phyloP scores from a whole-genome alignment of 2,113 vertebrate genomes.

The Phoenicopterus ruber region DNA sequence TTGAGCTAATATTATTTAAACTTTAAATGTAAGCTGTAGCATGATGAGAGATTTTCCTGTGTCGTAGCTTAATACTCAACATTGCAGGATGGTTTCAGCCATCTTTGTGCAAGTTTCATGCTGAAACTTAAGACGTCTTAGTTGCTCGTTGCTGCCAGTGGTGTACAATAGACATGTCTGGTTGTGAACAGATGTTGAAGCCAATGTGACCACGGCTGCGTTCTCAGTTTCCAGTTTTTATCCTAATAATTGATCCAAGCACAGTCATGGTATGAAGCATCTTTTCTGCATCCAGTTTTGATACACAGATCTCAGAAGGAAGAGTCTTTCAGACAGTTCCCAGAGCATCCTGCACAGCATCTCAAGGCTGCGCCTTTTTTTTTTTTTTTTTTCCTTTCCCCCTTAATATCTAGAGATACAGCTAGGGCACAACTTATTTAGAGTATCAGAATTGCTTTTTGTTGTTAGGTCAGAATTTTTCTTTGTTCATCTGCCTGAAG shows the following conservation, averaged over 20 bases:
- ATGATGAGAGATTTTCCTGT: neutral
- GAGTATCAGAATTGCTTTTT: neutral
- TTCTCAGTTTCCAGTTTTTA: neutral
- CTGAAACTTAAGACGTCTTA: neutral
- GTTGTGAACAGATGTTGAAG: neutral
- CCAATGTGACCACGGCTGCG: neutral
- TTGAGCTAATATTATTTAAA: neutral
- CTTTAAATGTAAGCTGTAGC: neutral
- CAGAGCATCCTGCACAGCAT: neutral
- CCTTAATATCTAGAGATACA: neutral
- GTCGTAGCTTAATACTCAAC: fast-evolving
- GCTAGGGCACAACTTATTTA: neutral
- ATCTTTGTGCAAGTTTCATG: neutral
- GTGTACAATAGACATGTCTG: fast-evolving
- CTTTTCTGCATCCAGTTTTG: neutral
- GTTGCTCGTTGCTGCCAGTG: fast-evolving
- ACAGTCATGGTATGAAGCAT: fast-evolving
- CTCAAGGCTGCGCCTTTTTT: too few relatives aligned
- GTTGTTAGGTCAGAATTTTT: neutral
- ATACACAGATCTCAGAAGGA: neutral
- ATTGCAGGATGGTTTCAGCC: neutral
- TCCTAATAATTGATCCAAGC: neutral
- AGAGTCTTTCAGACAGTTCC: neutral
- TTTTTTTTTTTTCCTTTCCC: too few relatives aligned
- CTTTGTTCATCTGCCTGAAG: neutral